Evolutionary conservation across 2,113 vertebrate genomes (phyloP), one percentile per base, ranked within the genome.

Genomic region (Brienomyrus longianalis): DNA sequence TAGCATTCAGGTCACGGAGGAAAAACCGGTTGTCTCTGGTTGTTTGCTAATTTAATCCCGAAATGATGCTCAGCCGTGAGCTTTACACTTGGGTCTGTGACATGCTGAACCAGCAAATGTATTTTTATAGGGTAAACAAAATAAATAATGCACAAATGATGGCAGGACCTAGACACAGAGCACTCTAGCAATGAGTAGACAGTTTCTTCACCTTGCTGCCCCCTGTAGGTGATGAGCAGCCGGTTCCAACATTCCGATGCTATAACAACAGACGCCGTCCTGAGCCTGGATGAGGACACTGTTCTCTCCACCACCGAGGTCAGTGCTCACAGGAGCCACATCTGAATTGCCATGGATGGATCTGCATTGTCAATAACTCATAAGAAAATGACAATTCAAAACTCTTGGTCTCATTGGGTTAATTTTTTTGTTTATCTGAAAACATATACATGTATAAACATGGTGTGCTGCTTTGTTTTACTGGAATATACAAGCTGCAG

Each of bases 241-340:
- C 97, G 98, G 83, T 99, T 99, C 92, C 96, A 98, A 87, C 98
- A 98, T 90, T 99, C 99, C 0, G 96, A 98, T 93, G 97, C 96
- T 93, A 99, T 99, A 91, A 90, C 96, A 92, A 99, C 98, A 0
- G 98, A 99, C 0, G 98, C 98, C 6, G 97, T 99, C 45, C 96
- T 99, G 89, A 98, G 98, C 94, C 97, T 99, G 48, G 98, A 99
- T 8, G 98, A 99, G 94, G 98, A 99, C 95, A 99, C 98, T 0
- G 98, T 99, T 94, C 97, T 99, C 90, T 99, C 98, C 13, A 99
- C 98, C 88, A 99, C 98, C 0, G 98, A 99, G 98, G 98, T 99
- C 92, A 95, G 94, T 77, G n/a, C 6, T 51, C 43, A 3, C 19
- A 35, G n/a, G 51, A 35, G 3, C 4, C 80, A 35, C 50, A 35